Base-by-base conservation (phyloP, 2,113 vertebrate genomes). In the Pyrgilauda ruficollis region DNA sequence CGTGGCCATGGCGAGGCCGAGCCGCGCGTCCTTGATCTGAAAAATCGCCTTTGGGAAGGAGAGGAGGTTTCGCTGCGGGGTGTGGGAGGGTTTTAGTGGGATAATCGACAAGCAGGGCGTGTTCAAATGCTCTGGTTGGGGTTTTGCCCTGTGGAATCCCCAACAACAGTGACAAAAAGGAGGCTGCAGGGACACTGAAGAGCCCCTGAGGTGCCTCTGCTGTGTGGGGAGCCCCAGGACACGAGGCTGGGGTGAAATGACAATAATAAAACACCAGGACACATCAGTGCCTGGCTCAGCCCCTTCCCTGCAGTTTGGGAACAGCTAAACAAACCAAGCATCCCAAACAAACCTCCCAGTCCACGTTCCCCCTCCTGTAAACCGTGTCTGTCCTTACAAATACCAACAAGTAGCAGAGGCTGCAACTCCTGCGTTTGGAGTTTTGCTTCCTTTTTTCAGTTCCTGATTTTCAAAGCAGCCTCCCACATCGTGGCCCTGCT, bases 1-100 rank as follows among this genome's bases (percentile, higher is more conserved):
- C 0, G 98, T 98, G 68, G 98, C 99, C 99, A 99, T 99, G 98
- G 81, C 49, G 63, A 56, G 79, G 88, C 9, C 6, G 1, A 52
- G 41, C 14, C 11, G 22, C 0, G 0, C 6, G 17, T 61, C n/a
- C 10, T 13, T 0, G 3, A 35, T 0, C 2, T 0, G 0, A 15
- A 3, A 19, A 91, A 12, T 9, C 0, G 39, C 86, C 72, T 79
- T 22, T 13, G 63, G 74, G 37, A 11, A 0, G 3, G 68, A 69
- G 53, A 44, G 24, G 5, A 26, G 4, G 59, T n/a, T 83, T 41
- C 19, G 41, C 50, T 20, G 43, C 0, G 3, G 46, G 41, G 19
- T 59, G 77, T 26, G 7, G 55, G 1, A 35, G 21, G 1, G 17
- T 9, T 72, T 84, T 1, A 31, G 2, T 1, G 2, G 23, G 21